Evolutionary conservation across 1,140 invertebrate species (phyloP).

Genomic region (Tachypleus tridentatus): DNA sequence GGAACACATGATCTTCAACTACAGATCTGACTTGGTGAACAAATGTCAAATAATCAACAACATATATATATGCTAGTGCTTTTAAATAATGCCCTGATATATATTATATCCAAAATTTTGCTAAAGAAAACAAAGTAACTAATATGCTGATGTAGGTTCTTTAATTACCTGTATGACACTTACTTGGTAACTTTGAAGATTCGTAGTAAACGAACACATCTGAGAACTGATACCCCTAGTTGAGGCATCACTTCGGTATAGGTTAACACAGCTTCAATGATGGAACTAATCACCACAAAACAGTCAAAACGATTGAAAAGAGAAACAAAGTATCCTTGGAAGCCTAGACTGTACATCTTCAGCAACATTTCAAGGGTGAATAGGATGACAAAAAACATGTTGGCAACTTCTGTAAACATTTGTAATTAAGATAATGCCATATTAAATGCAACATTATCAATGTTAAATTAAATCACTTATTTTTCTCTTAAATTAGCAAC

Average conservation of each 20-base stretch:
- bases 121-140: no score
- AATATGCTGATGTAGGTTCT: no score
- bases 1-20: no score
- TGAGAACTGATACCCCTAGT: constrained; percentile 46
- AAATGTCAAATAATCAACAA: no score
- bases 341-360: constrained; percentile 99
- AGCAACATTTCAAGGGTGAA: constrained; percentile 98
- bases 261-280: constrained; percentile 44
- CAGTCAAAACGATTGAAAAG: constrained; percentile 53
- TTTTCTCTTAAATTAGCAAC: neutral
- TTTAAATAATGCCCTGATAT: no score
- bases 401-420: constrained; percentile 62
- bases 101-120: no score
- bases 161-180: constrained; percentile 2
- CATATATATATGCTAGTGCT: no score
- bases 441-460: no score
- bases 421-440: no score
- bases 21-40: no score
- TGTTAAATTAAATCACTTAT: neutral
- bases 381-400: constrained; percentile 93
- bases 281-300: constrained; percentile 47
- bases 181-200: constrained; percentile 50
- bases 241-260: constrained; percentile 44
- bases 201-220: constrained; percentile 45
- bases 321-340: constrained; percentile 42